Base-by-base conservation (phyloP, 2,113 vertebrate species). In the Notechis scutatus region DNA sequence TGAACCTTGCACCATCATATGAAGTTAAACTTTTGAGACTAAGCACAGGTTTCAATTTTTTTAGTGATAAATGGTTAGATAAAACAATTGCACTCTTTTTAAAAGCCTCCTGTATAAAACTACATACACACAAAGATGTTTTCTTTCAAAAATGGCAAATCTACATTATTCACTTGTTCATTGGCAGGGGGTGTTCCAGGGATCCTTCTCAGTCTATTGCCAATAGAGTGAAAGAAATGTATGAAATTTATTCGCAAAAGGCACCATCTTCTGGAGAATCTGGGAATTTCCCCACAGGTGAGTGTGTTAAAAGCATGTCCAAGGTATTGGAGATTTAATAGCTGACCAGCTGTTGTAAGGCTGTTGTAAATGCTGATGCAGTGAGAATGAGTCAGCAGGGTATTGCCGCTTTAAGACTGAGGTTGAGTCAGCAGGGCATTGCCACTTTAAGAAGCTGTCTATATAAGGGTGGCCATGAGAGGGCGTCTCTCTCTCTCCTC, bases 181-280 rank as follows among this genome's bases (percentile, higher is more conserved):
- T 95, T 95, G 95, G 88, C 95, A 99, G 99, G 94, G 91, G 97
- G 0, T 99, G 99, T 96, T 97, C 98, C 94, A 98, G 98, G 96
- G 98, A 99, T 97, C 99, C 99, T 92, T 98, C 98, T 91, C 97
- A 98, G 74, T 95, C 98, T 87, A 98, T 99, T 96, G 96, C 96
- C 69, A 96, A 94, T 92, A 98, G 99, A 96, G 94, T 99, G 89
- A 98, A 97, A 96, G 98, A 99, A 92, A 99, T 99, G 99, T 97
- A 97, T 3, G 98, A 99, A 23, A 93, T 97, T 3, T 99, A 98
- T 95, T 98, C 97, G 92, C 98, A 98, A 90, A 98, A 98, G 64
- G 96, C 94, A 18, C 97, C 96, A 56, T 93, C 96, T 15, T 97
- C 96, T 8, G 97, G 98, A 96, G 96, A 97, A 59, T 93, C 93